Base-by-base conservation (phyloP, 35 echinoderm and acorn worm genomes). In the Ophioderma brevispina region DNA sequence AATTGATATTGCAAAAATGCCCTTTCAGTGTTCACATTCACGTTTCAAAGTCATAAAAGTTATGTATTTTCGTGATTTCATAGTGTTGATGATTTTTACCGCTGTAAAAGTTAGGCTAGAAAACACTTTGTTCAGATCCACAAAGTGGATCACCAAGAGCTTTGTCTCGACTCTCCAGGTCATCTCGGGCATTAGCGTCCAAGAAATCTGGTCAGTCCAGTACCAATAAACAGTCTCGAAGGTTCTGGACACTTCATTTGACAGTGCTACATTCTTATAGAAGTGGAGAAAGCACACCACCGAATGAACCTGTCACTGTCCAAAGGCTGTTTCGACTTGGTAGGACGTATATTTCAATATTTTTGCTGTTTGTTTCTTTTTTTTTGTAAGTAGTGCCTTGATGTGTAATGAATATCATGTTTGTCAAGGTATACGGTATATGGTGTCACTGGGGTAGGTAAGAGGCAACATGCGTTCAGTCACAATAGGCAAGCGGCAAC, bases 241-340 rank as follows among this genome's bases (percentile, higher is more conserved):
- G 85, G 85, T 21, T 87, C 85, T 32, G 85, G 77, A 1, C 77
- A 87, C 70, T n/a, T 87, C 85, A 39, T 75, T 87, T 13, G 52
- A 37, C 35, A 87, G 85, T 37, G 85, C 77, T 15, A 15, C 85
- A 32, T 32, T 75, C 15, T 78, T 64, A 32, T 36, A 87, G 82
- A 38, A 84, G 63, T 78, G 89, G 89, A 76, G 89, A 91, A 49
- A n/a, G 59, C 17, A 91, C 89, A 32, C 89, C 89, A 55, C 84
- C 89, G n/a, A 91, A 91, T 91, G 89, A 76, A 76, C 56, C 81
- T 3, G 33, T 82, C 28, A 43, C 80, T 37, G 81, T 78, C 18
- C 80, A 91, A 31, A 91, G 56, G 37, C 37, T 84, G 6, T 91
- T 91, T 75, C 55, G 82, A 28, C 37, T 84, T 33, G 89, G 89